Evolutionary conservation across 2,113 vertebrate genomes (phyloP).

Genomic region (Pteruthius melanotis): DNA sequence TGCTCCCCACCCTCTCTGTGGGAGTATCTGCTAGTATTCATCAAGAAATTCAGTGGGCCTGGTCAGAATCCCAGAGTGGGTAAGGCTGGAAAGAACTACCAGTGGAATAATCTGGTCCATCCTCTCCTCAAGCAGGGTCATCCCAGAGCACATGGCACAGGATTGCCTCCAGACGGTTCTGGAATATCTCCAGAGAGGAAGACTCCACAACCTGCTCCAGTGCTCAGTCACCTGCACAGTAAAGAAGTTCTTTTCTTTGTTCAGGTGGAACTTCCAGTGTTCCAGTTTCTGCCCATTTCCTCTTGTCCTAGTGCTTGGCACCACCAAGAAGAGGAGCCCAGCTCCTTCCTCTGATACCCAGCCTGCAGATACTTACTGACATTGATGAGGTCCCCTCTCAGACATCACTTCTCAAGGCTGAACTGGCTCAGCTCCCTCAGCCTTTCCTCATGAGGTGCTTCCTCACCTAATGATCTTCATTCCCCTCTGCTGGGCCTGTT

Average conservation of each 20-base stretch:
- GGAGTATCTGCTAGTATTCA: neutral
- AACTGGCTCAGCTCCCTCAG: neutral
- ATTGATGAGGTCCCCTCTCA: neutral
- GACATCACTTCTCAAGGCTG: neutral
- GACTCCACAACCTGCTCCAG: neutral
- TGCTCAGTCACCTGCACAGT: neutral
- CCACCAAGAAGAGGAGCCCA: neutral
- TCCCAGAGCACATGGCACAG: neutral
- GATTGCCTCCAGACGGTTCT: neutral
- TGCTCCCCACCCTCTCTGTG: neutral
- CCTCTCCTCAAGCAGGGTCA: neutral
- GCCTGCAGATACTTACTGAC: neutral
- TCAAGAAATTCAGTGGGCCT: neutral
- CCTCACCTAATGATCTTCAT: neutral
- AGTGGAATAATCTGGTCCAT: neutral
- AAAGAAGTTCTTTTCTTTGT: neutral
- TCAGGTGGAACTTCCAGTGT: neutral
- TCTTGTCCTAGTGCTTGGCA: neutral
- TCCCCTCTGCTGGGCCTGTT: neutral
- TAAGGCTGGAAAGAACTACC: neutral
- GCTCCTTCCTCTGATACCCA: neutral
- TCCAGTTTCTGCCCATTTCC: neutral
- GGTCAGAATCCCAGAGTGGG: neutral
- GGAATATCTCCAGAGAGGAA: neutral
- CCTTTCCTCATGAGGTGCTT: neutral